Evolutionary conservation across 2,888 invertebrate genomes (phyloP).

Genomic region (Isoperla grammatica): DNA sequence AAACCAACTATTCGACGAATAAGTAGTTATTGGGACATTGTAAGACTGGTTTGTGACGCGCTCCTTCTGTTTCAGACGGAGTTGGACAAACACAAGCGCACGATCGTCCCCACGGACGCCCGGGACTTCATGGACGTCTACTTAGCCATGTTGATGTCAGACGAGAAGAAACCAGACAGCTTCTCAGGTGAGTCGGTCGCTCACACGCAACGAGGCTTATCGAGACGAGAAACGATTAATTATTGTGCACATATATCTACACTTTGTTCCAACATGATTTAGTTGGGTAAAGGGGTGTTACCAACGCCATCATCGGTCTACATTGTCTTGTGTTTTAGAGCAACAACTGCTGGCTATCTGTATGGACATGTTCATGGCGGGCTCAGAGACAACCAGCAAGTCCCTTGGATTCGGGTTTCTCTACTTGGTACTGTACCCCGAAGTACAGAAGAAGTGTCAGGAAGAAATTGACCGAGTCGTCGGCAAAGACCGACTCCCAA

Average conservation of each 20-base stretch:
- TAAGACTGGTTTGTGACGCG: no score
- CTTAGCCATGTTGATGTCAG: conserved; percentile 58
- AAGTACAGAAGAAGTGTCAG: conserved; percentile 68
- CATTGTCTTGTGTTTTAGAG: conserved; percentile 48
- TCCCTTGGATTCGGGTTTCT: conserved; percentile 71
- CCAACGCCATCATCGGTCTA: no score
- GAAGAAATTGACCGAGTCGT: conserved; percentile 71
- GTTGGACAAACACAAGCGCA: conserved; percentile 62
- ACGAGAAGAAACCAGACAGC: conserved; percentile 47
- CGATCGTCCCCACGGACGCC: conserved; percentile 47
- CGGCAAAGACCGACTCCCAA: conserved; percentile 61
- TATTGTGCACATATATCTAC: no score
- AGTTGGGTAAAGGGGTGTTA: no score
- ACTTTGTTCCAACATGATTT: no score
- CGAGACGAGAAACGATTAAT: no score
- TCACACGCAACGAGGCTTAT: no score
- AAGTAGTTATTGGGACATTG: no score
- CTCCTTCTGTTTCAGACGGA: conserved; percentile 50
- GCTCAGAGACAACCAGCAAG: conserved; percentile 80
- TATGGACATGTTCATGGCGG: conserved; percentile 82
- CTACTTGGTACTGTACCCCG: conserved; percentile 63
- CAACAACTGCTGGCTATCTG: conserved; percentile 72
- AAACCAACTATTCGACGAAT: no score
- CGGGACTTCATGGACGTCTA: conserved; percentile 81
- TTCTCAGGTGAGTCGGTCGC: conserved; percentile 42